Evolutionary conservation across 1,140 invertebrate genomes (phyloP), one percentile per base, ranked within the genome.

Genomic region (Hormaphis cornu): DNA sequence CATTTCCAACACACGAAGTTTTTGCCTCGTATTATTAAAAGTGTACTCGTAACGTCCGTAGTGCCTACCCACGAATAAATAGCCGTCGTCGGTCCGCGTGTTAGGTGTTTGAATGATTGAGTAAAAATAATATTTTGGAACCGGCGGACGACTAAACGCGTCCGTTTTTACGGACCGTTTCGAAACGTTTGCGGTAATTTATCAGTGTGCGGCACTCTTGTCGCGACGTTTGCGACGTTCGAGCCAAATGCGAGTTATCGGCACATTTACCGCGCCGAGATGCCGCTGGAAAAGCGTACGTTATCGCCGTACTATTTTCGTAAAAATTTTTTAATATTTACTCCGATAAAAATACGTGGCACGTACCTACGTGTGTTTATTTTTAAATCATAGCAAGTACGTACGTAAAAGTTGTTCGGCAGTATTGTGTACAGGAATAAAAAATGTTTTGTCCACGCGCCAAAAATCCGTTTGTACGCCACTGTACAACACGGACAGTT

Each of bases 221-320:
- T 37, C 14, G 33, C 16, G 33, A 40, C 54, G 35, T 58, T 37
- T 37, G 33, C 54, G 26, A 48, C 33, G 61, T 66, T 28, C 44
- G 61, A 66, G 61, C 61, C 61, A 66, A 66, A 66, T 50, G 42
- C n/a, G 54, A 58, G 33, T 58, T 58, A 37, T 58, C 54, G 54
- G 54, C 14, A 58, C 54, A 58, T 58, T 58, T 58, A 58, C n/a
- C n/a, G 54, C 33, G 20, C 33, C 30, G 35, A 33, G 26, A 24
- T 16, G 6, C 30, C 33, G 20, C 53, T 37, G 33, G 33, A 56
- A 56, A 56, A 20, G 33, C 37, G 37, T 56, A 37, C 35, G 14
- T 56, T 14, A 2, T 10, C 28, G 24, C 33, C 20, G 8, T 58
- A n/a, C 53, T 58, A 58, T 58, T 58, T 58, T 58, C 33, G 54